Evolutionary conservation across 1,140 invertebrate species (phyloP).

Genomic region (Nebria ingens): DNA sequence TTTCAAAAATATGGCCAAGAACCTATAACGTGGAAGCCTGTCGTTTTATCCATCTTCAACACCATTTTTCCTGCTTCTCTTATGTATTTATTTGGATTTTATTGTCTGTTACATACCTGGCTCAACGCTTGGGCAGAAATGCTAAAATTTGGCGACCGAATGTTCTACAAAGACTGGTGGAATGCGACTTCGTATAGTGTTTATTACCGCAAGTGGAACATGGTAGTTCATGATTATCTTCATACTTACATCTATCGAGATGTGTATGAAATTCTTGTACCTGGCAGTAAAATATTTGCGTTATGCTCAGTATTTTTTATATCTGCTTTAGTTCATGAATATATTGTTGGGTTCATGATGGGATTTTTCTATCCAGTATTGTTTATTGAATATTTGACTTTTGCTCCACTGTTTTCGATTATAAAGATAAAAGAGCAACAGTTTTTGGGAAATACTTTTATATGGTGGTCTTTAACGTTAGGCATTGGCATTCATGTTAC

Average conservation of each 20-base stretch:
- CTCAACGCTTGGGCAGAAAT: slow-evolving; percentile 83
- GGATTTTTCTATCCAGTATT: slow-evolving; percentile 82
- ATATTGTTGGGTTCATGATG: slow-evolving; percentile 40
- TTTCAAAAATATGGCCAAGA: slow-evolving; percentile 23
- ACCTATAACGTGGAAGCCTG: slow-evolving; percentile 44
- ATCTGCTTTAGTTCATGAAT: slow-evolving; percentile 27
- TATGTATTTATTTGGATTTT: slow-evolving; percentile 68
- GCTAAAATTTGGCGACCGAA: slow-evolving; percentile 72
- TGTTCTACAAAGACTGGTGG: slow-evolving; percentile 95
- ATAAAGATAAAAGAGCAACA: slow-evolving; percentile 39
- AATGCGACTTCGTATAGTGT: slow-evolving; percentile 66
- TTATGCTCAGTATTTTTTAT: slow-evolving; percentile 45
- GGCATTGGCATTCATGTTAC: slow-evolving; percentile 68
- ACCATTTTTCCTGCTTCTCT: slow-evolving; percentile 65
- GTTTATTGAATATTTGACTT: slow-evolving; percentile 54
- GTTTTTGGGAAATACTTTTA: slow-evolving; percentile 59
- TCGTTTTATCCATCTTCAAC: slow-evolving; percentile 57
- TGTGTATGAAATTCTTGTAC: slow-evolving; percentile 46
- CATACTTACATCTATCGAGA: slow-evolving; percentile 88
- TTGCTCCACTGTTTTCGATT: slow-evolving; percentile 48
- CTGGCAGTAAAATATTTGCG: slow-evolving; percentile 41
- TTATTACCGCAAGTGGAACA: slow-evolving; percentile 90
- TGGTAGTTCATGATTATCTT: slow-evolving; percentile 90
- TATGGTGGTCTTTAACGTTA: slow-evolving; percentile 68
- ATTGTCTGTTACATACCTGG: slow-evolving; percentile 78